Conservation (phyloP, 2,888 invertebrate species). For the Eupithecia dodoneata region DNA sequence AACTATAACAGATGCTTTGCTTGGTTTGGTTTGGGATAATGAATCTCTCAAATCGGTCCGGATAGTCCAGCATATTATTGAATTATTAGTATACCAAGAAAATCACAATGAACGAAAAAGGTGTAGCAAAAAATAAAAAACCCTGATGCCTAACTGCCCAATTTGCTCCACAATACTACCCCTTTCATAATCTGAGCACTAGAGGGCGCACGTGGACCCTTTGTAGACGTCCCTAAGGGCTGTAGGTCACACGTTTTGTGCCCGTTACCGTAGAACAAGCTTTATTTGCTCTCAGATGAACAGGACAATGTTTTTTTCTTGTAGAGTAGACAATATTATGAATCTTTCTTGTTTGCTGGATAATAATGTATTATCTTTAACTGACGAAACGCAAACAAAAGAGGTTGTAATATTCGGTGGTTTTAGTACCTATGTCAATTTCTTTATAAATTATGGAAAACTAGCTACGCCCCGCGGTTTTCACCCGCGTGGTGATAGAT, state of each 20-base stretch:
- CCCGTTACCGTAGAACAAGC: not conserved
- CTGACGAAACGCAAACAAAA: too few species aligned
- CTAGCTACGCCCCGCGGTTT: too few species aligned
- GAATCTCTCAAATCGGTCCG: too few species aligned
- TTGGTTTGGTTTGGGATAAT: too few species aligned
- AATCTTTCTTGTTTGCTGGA: not conserved
- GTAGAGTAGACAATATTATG: not conserved
- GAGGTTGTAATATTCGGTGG: too few species aligned
- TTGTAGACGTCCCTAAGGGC: slow-evolving; percentile 10
- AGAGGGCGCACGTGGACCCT: slow-evolving; percentile 6
- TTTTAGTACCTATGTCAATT: too few species aligned
- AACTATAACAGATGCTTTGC: too few species aligned
- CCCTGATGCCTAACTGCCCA: not conserved
- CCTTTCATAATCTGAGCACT: not conserved
- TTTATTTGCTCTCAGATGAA: slow-evolving; percentile 7
- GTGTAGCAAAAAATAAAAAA: not conserved
- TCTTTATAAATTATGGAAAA: too few species aligned
- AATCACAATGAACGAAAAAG: not conserved
- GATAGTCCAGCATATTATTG: too few species aligned
- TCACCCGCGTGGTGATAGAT: too few species aligned
- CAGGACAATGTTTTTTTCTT: not conserved
- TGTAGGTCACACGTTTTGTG: slow-evolving; percentile 10
- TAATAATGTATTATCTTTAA: not conserved
- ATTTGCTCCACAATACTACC: not conserved
- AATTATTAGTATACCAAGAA: not conserved